Evolutionary conservation across 2,888 invertebrate genomes (phyloP).

Genomic region (Acrocera orbiculus): DNA sequence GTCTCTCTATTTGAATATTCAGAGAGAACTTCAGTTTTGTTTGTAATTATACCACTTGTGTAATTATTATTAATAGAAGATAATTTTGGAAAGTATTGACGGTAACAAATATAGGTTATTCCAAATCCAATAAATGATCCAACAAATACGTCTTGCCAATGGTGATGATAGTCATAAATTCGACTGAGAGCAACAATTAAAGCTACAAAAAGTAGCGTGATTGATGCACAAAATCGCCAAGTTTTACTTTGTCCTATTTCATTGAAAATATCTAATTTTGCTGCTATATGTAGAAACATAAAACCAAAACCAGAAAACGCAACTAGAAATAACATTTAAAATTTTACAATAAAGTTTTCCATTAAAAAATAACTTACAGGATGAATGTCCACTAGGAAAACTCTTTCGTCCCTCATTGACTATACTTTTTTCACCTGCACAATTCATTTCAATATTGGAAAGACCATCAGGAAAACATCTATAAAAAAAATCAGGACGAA

Average conservation of each 20-base stretch:
- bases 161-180: constrained; percentile 68
- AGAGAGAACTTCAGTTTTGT: too few species aligned
- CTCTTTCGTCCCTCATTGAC: constrained; percentile 59
- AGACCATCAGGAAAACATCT: constrained; percentile 63
- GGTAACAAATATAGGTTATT: constrained; percentile 44
- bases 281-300: constrained; percentile 45
- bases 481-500: constrained; percentile 61
- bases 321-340: constrained; percentile 32
- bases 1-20: too few species aligned
- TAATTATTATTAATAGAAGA: too few species aligned
- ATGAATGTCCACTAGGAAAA: constrained; percentile 69
- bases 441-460: constrained; percentile 36
- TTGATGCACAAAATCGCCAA: constrained; percentile 37
- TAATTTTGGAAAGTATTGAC: constrained; percentile 55
- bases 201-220: constrained; percentile 43
- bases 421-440: constrained; percentile 42
- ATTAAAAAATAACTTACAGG: constrained; percentile 33
- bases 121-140: constrained; percentile 46
- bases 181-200: constrained; percentile 44
- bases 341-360: background rate
- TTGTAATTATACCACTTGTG: too few species aligned
- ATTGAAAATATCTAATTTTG: constrained; percentile 44
- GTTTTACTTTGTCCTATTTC: constrained; percentile 39
- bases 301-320: constrained; percentile 54
- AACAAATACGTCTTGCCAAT: constrained; percentile 62